Evolutionary conservation across 1,140 invertebrate genomes (phyloP).

Genomic region (Eriosoma lanigerum): DNA sequence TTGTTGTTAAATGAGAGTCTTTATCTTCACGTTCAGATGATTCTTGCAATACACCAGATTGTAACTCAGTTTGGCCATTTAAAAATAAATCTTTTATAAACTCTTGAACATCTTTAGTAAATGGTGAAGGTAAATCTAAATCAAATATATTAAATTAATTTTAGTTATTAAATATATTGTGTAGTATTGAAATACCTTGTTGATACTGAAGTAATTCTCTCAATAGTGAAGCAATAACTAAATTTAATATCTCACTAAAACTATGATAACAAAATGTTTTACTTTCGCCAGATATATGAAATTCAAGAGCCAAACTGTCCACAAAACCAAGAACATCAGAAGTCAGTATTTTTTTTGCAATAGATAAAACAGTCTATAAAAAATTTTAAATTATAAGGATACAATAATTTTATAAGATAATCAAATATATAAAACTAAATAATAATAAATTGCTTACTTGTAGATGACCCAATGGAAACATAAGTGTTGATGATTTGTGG

Average conservation of each 20-base stretch:
- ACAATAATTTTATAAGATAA: background rate
- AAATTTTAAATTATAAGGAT: slow-evolving; percentile 4
- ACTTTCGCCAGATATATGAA: slow-evolving; percentile 67
- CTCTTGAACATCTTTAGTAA: slow-evolving; percentile 92
- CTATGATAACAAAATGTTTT: slow-evolving; percentile 84
- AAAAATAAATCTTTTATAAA: slow-evolving; percentile 85
- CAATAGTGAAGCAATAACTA: slow-evolving; percentile 89
- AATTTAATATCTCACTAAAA: slow-evolving; percentile 91
- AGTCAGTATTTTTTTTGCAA: slow-evolving; percentile 85
- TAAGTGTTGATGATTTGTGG: slow-evolving; percentile 63
- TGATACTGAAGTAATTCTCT: slow-evolving; percentile 89
- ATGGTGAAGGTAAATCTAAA: slow-evolving; percentile 78
- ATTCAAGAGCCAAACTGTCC: slow-evolving; percentile 80
- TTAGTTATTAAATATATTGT: background rate
- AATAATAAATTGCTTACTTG: slow-evolving; percentile 55
- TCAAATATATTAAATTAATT: slow-evolving; percentile 53
- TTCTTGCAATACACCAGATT: slow-evolving; percentile 75
- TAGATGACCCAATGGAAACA: slow-evolving; percentile 70
- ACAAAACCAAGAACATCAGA: slow-evolving; percentile 80
- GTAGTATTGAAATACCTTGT: slow-evolving; percentile 62
- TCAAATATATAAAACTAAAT: too few species aligned
- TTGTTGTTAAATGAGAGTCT: slow-evolving; percentile 74
- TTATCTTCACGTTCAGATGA: slow-evolving; percentile 76
- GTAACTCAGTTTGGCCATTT: slow-evolving; percentile 88
- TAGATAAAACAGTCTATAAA: slow-evolving; percentile 70